These are phyloP conservation scores for Agrotis puta DNA, from an alignment of 2,888 invertebrate species.

Conservation along the genomic window DNA sequence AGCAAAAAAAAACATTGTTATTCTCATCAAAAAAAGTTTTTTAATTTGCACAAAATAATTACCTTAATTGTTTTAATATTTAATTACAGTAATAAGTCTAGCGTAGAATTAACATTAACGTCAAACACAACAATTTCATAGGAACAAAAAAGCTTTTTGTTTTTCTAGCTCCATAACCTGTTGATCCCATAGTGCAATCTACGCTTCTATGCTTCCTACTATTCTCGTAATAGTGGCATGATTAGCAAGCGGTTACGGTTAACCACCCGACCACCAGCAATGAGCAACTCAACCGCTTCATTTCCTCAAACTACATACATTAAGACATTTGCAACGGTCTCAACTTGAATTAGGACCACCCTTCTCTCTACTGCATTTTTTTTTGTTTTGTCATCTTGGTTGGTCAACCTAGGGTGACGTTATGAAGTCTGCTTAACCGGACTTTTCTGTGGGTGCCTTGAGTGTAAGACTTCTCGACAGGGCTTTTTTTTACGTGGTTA, in stretches of 20 bases:
- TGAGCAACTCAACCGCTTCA: conserved; percentile 54
- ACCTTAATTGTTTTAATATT: conserved; percentile 21
- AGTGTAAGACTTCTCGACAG: too few relatives aligned
- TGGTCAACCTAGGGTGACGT: too few relatives aligned
- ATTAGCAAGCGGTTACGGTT: conserved; percentile 68
- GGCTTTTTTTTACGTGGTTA: too few relatives aligned
- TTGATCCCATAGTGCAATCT: conserved; percentile 68
- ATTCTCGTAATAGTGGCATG: conserved; percentile 68
- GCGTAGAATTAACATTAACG: too few relatives aligned
- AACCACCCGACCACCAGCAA: conserved; percentile 66
- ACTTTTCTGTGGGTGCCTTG: too few relatives aligned
- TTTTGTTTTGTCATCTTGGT: too few relatives aligned
- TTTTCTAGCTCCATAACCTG: conserved; percentile 21
- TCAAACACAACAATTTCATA: not conserved
- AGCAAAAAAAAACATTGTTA: conserved; percentile 4
- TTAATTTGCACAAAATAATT: conserved; percentile 12
- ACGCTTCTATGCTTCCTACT: conserved; percentile 43
- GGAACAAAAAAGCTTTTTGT: not conserved
- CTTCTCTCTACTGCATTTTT: conserved; percentile 13
- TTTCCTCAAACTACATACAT: conserved; percentile 66
- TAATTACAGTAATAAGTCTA: conserved; percentile 4
- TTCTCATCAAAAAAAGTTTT: not conserved
- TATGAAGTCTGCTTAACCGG: too few relatives aligned
- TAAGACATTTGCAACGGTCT: conserved; percentile 56
- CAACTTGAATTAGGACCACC: conserved; percentile 29